Evolutionary conservation across 2,113 vertebrate species (phyloP), one percentile per base, ranked within the genome.

Genomic region (Gnathonemus echidnorhynchus): DNA sequence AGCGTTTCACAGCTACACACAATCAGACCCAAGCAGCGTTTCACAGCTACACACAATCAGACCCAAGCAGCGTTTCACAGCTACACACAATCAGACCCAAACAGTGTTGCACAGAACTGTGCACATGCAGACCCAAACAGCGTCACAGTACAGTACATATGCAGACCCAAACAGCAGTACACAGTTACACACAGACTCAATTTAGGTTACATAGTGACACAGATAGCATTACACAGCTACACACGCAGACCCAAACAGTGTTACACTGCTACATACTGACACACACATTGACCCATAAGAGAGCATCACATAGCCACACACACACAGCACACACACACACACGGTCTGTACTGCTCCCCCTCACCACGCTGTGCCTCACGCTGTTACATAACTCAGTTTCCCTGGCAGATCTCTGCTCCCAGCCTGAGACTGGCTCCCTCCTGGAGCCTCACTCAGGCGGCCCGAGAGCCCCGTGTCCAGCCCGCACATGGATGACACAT

Each of bases 381-480:
- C 45, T 7, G 62, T 89, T 89, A 89, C 66, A 52, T 83, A 89
- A 89, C 88, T 27, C 88, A 42, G 88, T 42, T 89, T 89, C 70
- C 88, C 70, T 88, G 87, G 56, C 56, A 62, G 87, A 88, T 66
- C 56, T 88, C 52, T 45, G 35, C 35, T 42, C 87, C 35, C 19
- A 27, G 87, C 87, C 53, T 50, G 45, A 39, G 66, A 89, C 19
- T 77, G 58, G 88, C 46, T n/a, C 27, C 27, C 62, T 50, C 46
- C 88, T n/a, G 52, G 15, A 66, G 87, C 19, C 87, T n/a, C 53
- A 88, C 19, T 19, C 80, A 42, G 80, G 21, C 80, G 1, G 7
- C 42, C 21, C 0, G 6, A 31, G 17, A 66, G 15, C 42, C 87
- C 87, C 39, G 7, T 39, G 15, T 27, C n/a, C 45, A 27, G n/a